Evolutionary conservation across 1,140 invertebrate species (phyloP).

Genomic region (Ruditapes philippinarum): DNA sequence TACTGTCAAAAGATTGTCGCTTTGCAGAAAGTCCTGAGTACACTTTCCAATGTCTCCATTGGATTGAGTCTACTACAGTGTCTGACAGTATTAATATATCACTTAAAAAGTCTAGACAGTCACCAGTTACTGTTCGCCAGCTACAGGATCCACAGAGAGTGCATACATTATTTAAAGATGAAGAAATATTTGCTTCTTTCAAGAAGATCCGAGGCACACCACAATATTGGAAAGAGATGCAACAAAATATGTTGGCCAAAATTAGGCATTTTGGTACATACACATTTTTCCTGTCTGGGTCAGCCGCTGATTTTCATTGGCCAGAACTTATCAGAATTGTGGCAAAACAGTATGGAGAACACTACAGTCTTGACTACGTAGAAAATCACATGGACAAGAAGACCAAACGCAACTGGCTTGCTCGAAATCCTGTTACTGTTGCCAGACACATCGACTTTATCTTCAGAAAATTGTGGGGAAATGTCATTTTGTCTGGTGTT

Average conservation of each 20-base stretch:
- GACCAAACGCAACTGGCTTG: not conserved
- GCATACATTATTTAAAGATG: not conserved
- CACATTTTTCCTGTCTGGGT: too few relatives aligned
- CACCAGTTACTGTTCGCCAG: too few relatives aligned
- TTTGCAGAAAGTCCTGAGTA: too few relatives aligned
- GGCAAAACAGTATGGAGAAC: too few relatives aligned
- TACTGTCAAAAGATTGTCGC: too few relatives aligned
- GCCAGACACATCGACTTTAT: not conserved
- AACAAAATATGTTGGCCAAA: not conserved
- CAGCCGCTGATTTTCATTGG: too few relatives aligned
- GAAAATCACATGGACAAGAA: not conserved
- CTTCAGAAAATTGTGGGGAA: not conserved
- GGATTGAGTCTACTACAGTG: too few relatives aligned
- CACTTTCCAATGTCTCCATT: too few relatives aligned
- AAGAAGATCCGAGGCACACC: not conserved
- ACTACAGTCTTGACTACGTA: not conserved
- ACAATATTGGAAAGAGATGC: not conserved
- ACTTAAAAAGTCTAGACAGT: too few relatives aligned
- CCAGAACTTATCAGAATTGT: too few relatives aligned
- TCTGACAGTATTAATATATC: not conserved
- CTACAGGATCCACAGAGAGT: not conserved
- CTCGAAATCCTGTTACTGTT: not conserved
- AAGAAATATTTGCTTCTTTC: not conserved
- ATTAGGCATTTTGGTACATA: too few relatives aligned
- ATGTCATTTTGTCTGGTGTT: too few relatives aligned